Evolutionary conservation across 2,113 vertebrate species (phyloP).

Genomic region (Tor tambroides): DNA sequence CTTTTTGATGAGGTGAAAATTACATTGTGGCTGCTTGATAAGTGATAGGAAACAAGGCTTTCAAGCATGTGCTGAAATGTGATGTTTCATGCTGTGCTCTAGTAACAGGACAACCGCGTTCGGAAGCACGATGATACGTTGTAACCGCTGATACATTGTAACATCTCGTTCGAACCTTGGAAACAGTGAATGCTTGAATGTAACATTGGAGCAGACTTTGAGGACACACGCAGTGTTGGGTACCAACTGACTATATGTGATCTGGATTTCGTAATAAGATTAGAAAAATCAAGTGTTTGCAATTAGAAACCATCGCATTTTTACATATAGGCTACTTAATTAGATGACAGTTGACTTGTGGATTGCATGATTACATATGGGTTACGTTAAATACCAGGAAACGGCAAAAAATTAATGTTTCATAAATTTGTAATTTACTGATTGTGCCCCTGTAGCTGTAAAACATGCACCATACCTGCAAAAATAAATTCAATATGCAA

Average conservation of each 20-base stretch:
- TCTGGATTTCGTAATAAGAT: conserved; percentile 6
- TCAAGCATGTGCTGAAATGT: conserved; percentile 37
- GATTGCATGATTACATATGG: neutral
- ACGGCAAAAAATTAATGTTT: neutral
- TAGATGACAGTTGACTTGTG: conserved; percentile 4
- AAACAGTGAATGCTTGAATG: conserved; percentile 1
- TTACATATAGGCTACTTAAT: neutral
- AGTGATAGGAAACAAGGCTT: neutral
- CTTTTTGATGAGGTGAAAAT: neutral
- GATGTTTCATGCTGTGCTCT: conserved; percentile 5
- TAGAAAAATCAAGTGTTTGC: neutral
- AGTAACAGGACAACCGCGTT: conserved; percentile 10
- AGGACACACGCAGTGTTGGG: neutral
- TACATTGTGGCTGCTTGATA: neutral
- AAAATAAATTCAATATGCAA: neutral
- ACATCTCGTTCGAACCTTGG: neutral
- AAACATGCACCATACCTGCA: neutral
- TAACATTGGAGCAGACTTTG: neutral
- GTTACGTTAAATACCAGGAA: neutral
- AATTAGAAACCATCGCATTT: neutral
- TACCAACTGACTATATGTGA: neutral
- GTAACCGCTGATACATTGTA: neutral
- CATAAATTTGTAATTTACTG: neutral
- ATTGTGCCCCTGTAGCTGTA: neutral
- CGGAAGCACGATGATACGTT: neutral